Evolutionary conservation across 2,888 invertebrate genomes (phyloP).

Genomic region (Dolichopus griseipennis): DNA sequence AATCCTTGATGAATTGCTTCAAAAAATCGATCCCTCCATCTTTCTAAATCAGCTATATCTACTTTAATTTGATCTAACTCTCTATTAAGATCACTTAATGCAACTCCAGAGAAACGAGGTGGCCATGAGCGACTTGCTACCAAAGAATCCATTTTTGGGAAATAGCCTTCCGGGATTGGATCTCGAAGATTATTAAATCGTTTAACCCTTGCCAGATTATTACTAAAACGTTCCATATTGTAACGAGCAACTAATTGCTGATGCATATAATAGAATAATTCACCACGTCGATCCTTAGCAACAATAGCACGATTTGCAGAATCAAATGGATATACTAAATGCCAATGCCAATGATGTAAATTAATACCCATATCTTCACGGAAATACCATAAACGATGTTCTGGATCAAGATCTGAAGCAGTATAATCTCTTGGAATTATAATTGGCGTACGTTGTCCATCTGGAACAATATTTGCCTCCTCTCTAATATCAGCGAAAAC

Average conservation of each 20-base stretch:
- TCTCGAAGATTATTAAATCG: conserved; percentile 57
- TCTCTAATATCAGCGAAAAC: conserved; percentile 52
- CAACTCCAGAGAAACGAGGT: conserved; percentile 52
- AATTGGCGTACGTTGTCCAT: conserved; percentile 56
- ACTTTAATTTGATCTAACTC: conserved; percentile 57
- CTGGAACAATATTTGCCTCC: conserved; percentile 49
- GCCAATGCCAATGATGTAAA: conserved; percentile 52
- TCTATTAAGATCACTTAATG: conserved; percentile 54
- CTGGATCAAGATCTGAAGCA: conserved; percentile 62
- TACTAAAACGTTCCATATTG: conserved; percentile 67
- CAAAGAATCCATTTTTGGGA: conserved; percentile 72
- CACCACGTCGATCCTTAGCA: conserved; percentile 62
- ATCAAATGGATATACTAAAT: conserved; percentile 65
- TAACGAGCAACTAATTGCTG: conserved; percentile 55
- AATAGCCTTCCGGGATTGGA: conserved; percentile 69
- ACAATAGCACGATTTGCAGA: conserved; percentile 49
- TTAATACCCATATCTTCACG: conserved; percentile 49
- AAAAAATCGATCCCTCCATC: conserved; percentile 66
- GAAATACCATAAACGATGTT: conserved; percentile 57
- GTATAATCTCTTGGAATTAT: conserved; percentile 61
- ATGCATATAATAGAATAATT: conserved; percentile 75
- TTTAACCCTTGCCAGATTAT: conserved; percentile 54
- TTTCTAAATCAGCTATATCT: conserved; percentile 61
- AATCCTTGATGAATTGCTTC: conserved; percentile 60
- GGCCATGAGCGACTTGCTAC: conserved; percentile 71